Evolutionary conservation across 1,140 invertebrate species (phyloP).

Genomic region (Sinonovacula constricta): DNA sequence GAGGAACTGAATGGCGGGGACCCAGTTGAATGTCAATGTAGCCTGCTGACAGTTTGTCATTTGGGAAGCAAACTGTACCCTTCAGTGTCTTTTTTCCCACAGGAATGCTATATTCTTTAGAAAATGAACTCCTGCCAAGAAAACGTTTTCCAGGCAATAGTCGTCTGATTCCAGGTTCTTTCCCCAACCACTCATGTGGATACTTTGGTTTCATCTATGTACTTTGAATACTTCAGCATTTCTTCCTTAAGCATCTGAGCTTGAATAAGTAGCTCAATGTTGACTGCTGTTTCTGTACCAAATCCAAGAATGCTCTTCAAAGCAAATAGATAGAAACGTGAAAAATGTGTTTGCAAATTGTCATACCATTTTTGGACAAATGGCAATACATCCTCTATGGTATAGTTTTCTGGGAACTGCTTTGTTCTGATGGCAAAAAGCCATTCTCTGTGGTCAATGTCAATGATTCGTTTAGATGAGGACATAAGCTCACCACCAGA

Average conservation of each 20-base stretch:
- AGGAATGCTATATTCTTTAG: too few species aligned
- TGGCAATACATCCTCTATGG: constrained; percentile 6
- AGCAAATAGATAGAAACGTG: constrained; percentile 26
- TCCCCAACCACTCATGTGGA: constrained; percentile 33
- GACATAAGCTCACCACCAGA: background rate
- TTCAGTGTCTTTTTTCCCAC: constrained; percentile 13
- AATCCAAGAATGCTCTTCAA: constrained; percentile 15
- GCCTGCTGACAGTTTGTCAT: constrained; percentile 15
- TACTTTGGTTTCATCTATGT: constrained; percentile 12
- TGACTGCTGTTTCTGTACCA: background rate
- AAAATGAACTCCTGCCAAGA: too few species aligned
- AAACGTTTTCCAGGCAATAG: constrained; percentile 17
- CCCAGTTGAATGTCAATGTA: constrained; percentile 40
- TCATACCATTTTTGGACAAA: constrained; percentile 17
- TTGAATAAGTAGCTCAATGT: background rate
- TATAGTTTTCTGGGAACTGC: background rate
- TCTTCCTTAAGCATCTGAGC: constrained; percentile 8
- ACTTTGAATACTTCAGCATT: background rate
- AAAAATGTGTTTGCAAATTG: background rate
- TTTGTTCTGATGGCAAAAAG: background rate
- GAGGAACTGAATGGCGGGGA: background rate
- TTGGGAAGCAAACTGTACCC: constrained; percentile 20
- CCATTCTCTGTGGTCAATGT: constrained; percentile 35
- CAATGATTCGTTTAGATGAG: constrained; percentile 3
- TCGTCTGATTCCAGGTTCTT: background rate